Evolutionary conservation across 92 coral and sea anemone genomes (phyloP).

Genomic region (Actinostola sp.): DNA sequence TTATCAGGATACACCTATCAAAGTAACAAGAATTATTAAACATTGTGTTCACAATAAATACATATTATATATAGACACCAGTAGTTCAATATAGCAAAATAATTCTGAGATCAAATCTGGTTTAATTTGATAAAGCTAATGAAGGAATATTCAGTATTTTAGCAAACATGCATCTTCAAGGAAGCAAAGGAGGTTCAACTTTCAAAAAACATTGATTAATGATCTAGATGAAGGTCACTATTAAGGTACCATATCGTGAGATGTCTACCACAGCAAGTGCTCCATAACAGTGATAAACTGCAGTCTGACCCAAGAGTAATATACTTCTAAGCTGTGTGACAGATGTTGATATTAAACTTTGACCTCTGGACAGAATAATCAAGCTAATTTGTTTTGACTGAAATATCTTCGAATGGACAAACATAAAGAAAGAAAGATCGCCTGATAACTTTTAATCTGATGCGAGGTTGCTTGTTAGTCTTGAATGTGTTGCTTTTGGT

Average conservation of each 20-base stretch:
- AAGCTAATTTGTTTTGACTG: not conserved
- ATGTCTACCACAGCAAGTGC: too few species aligned
- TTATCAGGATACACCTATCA: slow-evolving; percentile 93
- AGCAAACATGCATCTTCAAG: not conserved
- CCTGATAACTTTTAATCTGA: too few species aligned
- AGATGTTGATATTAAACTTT: not conserved
- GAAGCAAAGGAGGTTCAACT: not conserved
- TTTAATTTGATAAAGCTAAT: too few species aligned
- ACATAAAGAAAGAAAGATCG: not conserved
- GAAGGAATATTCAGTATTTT: too few species aligned
- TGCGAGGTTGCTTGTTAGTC: too few species aligned
- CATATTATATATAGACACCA: too few species aligned
- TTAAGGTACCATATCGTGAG: too few species aligned
- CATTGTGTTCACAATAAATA: not conserved
- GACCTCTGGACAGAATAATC: not conserved
- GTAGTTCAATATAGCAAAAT: too few species aligned
- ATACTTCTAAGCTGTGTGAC: not conserved
- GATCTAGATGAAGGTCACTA: slow-evolving; percentile 4
- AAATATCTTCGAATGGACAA: not conserved
- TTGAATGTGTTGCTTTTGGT: too few species aligned
- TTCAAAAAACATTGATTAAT: not conserved
- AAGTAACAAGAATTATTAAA: slow-evolving; percentile 8
- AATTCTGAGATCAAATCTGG: too few species aligned
- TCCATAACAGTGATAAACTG: too few species aligned
- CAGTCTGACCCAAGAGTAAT: not conserved